Evolutionary conservation across 2,888 invertebrate genomes (phyloP), one percentile per base, ranked within the genome.

Genomic region (Tiliacea aurago): DNA sequence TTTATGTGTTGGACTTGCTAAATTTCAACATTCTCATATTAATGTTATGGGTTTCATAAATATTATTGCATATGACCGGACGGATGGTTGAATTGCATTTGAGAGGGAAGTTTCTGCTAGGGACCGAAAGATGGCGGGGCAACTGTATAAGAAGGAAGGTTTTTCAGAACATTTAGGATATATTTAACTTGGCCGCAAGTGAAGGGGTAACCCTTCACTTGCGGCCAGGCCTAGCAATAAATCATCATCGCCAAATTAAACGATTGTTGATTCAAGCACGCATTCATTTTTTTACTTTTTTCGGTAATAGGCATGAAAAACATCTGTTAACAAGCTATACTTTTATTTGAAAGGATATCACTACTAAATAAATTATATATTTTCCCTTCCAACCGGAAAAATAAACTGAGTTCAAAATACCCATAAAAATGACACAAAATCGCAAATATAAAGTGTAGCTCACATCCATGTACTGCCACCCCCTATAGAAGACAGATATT

Each of bases 401-500:
- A 80, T 65, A 79, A 73, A 81, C 82, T 59, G 76, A 79, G 86
- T 85, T 86, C 87, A 86, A 86, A 86, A 86, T 87, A 84, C 86
- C 86, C 87, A 86, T 86, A 86, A 86, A 86, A 86, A 78, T 87
- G 78, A 86, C 87, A 88, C 85, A 85, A 84, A 81, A 87, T 87
- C 78, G 86, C 88, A 89, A 89, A 89, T 85, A 88, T 87, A 88
- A 86, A 85, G 87, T 88, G 86, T 89, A 88, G 86, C 87, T 89
- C 90, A 90, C 87, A 88, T 87, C 90, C 89, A 91, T 91, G 88
- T 92, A 91, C 90, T 88, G 85, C 91, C 91, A 93, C 93, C 95
- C 95, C 91, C 92, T 86, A 88, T 90, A 88, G 90, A 93, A 94
- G 95, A 95, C 93, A 95, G 93, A 94, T 95, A 95, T 96, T 95